Conservation (phyloP, 2,113 vertebrate genomes). For the Hypomesus transpacificus region DNA sequence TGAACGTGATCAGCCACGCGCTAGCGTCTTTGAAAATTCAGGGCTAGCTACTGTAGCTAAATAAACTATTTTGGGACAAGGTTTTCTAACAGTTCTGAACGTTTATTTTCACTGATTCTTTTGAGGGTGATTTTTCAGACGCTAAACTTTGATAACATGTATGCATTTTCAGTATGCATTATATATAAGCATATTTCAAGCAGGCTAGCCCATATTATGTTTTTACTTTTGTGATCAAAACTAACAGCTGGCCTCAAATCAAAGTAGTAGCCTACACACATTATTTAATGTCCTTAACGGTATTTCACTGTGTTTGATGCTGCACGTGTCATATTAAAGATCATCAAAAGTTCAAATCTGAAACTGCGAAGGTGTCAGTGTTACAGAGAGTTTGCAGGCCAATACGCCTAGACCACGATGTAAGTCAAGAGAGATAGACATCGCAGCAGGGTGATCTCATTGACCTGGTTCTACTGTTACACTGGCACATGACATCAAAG, state of each 20-base stretch:
- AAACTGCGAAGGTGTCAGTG: constrained; percentile 4
- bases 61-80: no score
- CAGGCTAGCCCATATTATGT: background rate
- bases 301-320: background rate
- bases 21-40: no score
- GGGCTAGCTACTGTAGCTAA: no score
- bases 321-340: background rate
- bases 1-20: no score
- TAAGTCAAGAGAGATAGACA: background rate
- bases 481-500: constrained; percentile 42
- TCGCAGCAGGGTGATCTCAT: background rate
- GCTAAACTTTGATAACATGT: no score
- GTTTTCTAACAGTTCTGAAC: no score
- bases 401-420: background rate
- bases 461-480: constrained; percentile 32
- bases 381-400: background rate
- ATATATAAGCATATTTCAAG: background rate
- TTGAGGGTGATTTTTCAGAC: no score
- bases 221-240: background rate
- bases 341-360: constrained; percentile 21
- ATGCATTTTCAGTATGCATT: no score
- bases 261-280: background rate
- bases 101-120: no score
- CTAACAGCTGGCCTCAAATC: no score
- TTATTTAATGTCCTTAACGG: background rate